A percentile compares a stretch with the other conserved stretches of the same genome.
These are phyloP conservation scores for Bombus confusus DNA, from an alignment of 1,140 invertebrate species.

Conservation along the genomic window DNA sequence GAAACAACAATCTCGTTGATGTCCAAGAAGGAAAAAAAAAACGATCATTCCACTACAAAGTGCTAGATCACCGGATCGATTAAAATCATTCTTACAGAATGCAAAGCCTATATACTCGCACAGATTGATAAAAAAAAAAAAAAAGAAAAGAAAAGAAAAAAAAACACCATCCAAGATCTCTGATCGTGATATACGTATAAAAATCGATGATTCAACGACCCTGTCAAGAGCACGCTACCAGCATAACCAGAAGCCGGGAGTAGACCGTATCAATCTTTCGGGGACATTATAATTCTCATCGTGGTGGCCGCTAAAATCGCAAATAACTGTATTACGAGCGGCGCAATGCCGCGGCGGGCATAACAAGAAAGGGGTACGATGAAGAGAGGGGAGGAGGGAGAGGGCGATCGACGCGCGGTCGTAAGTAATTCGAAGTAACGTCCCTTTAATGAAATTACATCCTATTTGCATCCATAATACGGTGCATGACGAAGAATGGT, in stretches of 20 bases:
- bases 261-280: background rate
- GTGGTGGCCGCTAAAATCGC: conserved; percentile 3
- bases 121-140: background rate
- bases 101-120: background rate
- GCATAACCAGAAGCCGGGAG: background rate
- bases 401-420: background rate
- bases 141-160: background rate
- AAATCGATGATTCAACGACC: background rate
- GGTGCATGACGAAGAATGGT: conserved; percentile 17
- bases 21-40: background rate
- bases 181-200: background rate
- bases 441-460: conserved; percentile 53
- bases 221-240: background rate
- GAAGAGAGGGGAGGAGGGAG: no score
- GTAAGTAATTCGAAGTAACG: conserved; percentile 48
- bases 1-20: no score
- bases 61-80: background rate
- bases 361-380: background rate
- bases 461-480: conserved; percentile 52
- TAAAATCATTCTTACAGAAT: background rate
- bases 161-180: background rate
- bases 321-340: conserved; percentile 29
- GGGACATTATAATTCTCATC: background rate
- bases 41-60: no score
- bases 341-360: background rate